These are phyloP conservation scores for Montipora sp. DNA, from an alignment of 64 coral and sea anemone genomes.

Conservation along the genomic window DNA sequence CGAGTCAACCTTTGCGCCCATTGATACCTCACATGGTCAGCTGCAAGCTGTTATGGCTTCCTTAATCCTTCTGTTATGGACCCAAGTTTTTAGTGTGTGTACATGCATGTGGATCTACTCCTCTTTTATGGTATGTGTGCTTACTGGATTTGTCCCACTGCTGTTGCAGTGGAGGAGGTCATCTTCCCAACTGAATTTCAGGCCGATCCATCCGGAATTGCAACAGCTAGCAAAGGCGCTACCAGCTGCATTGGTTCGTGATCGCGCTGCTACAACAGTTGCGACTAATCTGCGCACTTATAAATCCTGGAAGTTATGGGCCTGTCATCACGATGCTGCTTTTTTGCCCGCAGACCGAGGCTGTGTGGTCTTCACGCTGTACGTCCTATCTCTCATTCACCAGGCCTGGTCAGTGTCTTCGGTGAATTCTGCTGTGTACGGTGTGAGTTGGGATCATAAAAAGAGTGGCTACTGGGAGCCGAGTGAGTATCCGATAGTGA, in stretches of 20 bases:
- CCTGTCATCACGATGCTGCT: background rate
- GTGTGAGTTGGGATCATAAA: conserved; percentile 34
- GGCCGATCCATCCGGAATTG: conserved; percentile 5
- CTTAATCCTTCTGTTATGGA: no score
- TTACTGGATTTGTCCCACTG: no score
- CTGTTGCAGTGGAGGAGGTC: background rate
- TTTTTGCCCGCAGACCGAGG: conserved; percentile 39
- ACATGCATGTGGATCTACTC: no score
- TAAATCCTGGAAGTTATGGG: conserved; percentile 43
- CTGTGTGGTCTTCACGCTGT: conserved; percentile 46
- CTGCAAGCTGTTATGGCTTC: no score
- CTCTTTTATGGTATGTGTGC: no score
- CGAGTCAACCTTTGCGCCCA: no score
- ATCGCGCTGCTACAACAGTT: conserved; percentile 19
- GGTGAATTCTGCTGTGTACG: conserved; percentile 49
- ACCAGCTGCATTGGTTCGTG: conserved; percentile 34
- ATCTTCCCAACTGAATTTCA: background rate
- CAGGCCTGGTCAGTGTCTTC: conserved; percentile 41
- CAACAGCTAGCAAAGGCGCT: background rate
- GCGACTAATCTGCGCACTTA: background rate
- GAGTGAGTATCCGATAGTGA: conserved; percentile 18
- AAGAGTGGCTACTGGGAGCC: conserved; percentile 31
- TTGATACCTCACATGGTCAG: no score
- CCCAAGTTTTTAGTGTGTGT: no score
- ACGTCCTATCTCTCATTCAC: conserved; percentile 42